phyloP scores from a whole-genome alignment of 2,797 vertebrate species.

The Pteropus rufus region DNA sequence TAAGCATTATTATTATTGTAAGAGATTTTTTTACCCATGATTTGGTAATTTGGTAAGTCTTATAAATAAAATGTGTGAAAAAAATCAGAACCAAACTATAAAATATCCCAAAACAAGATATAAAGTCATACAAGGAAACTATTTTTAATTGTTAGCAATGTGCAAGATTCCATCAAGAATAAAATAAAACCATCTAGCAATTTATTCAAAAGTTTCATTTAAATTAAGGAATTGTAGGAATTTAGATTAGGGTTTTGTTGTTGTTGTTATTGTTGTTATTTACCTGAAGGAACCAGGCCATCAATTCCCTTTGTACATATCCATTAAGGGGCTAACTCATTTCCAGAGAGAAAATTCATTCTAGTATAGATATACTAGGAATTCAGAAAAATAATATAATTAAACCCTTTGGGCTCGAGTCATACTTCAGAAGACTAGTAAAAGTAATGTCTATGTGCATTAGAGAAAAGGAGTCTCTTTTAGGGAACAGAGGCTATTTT shows the following conservation, averaged over 20 bases:
- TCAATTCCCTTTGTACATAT: neutral
- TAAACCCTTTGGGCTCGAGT: neutral
- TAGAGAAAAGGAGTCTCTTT: neutral
- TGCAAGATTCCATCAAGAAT: neutral
- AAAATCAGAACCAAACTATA: slow-evolving; percentile 45
- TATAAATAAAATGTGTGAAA: neutral
- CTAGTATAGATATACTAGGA: neutral
- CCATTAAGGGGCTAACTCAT: neutral
- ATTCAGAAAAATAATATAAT: neutral
- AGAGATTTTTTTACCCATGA: neutral
- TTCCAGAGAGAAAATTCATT: slow-evolving; percentile 15
- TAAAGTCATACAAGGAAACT: neutral
- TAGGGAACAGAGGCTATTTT: neutral
- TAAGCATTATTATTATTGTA: neutral
- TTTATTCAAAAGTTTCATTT: slow-evolving; percentile 27
- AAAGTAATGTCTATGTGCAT: neutral
- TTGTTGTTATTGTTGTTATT: neutral
- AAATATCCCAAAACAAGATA: neutral
- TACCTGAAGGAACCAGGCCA: slow-evolving; percentile 26
- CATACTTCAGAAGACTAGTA: neutral
- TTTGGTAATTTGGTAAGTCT: slow-evolving; percentile 17
- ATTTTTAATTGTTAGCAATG: slow-evolving; percentile 22
- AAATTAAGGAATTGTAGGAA: neutral
- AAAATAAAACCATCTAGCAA: neutral
- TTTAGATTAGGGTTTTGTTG: neutral